phyloP scores from a whole-genome alignment of 1,140 invertebrate genomes.

The Phymastichus coffea region DNA sequence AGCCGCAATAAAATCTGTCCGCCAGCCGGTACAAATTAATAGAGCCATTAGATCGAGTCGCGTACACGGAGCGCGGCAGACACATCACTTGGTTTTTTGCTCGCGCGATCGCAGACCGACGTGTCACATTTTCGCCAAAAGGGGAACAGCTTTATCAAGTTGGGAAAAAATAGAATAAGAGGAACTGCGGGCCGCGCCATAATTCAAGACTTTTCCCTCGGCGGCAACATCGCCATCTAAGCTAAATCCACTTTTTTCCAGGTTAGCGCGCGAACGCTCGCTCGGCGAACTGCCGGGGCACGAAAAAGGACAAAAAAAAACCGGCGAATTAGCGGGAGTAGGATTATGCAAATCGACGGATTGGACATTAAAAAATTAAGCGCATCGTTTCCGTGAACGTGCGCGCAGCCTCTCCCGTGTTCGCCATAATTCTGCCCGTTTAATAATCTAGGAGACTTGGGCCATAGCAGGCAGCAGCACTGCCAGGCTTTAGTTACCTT shows the following conservation, averaged over 20 bases:
- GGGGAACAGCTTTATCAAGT: not conserved
- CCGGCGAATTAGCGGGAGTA: no score
- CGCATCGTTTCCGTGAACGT: slow-evolving; percentile 26
- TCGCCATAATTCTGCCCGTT: slow-evolving; percentile 8
- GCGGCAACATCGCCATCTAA: not conserved
- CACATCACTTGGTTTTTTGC: no score
- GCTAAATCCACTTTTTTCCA: not conserved
- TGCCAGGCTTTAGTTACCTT: slow-evolving; percentile 4
- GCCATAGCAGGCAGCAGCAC: no score
- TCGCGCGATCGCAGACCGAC: no score
- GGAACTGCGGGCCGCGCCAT: not conserved
- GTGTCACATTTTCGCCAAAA: not conserved
- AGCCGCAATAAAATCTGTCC: no score
- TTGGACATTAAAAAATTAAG: slow-evolving; percentile 27
- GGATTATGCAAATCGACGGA: slow-evolving; percentile 26
- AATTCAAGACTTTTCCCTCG: not conserved
- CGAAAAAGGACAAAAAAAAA: no score
- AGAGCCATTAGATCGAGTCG: no score
- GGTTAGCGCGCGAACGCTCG: not conserved
- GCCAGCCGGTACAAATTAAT: no score
- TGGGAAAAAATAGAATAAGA: not conserved
- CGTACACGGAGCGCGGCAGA: no score
- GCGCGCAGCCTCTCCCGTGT: not conserved
- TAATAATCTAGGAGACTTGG: slow-evolving; percentile 24
- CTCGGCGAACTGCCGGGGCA: no score